Evolutionary conservation across 2,888 invertebrate species (phyloP).

Genomic region (Tetropium fuscum): DNA sequence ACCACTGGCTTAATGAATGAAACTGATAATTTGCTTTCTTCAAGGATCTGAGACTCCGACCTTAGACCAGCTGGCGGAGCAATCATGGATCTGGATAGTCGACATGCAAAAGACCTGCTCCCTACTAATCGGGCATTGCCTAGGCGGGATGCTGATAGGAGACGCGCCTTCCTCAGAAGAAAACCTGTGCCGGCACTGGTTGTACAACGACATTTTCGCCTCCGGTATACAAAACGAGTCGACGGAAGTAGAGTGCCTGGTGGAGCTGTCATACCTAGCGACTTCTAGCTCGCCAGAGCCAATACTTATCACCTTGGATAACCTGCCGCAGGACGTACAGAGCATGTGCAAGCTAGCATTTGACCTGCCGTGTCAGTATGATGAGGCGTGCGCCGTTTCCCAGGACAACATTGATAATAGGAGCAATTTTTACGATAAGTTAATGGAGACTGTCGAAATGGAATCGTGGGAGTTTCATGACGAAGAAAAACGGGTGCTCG

Average conservation of each 20-base stretch:
- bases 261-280: conserved; percentile 43
- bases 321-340: conserved; percentile 50
- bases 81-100: conserved; percentile 71
- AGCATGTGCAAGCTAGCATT: conserved; percentile 56
- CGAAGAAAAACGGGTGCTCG: conserved; percentile 64
- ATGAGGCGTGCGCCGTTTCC: conserved; percentile 58
- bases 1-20: too few relatives aligned
- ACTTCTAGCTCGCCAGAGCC: conserved; percentile 38
- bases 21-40: neutral
- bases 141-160: conserved; percentile 71
- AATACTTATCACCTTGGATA: conserved; percentile 45
- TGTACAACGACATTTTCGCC: conserved; percentile 64
- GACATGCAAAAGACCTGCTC: conserved; percentile 72
- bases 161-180: conserved; percentile 65
- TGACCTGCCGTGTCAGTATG: conserved; percentile 58
- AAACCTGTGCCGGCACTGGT: conserved; percentile 64
- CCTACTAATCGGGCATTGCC: conserved; percentile 71
- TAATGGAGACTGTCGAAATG: conserved; percentile 63
- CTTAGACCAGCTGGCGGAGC: conserved; percentile 64
- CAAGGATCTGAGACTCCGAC: conserved; percentile 68
- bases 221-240: conserved; percentile 54
- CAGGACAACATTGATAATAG: conserved; percentile 43
- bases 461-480: conserved; percentile 69
- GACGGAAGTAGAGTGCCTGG: conserved; percentile 40
- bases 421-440: conserved; percentile 59